These are phyloP conservation scores for Antechinus stuartii DNA, from an alignment of 2,113 vertebrate species.

Conservation along the genomic window DNA sequence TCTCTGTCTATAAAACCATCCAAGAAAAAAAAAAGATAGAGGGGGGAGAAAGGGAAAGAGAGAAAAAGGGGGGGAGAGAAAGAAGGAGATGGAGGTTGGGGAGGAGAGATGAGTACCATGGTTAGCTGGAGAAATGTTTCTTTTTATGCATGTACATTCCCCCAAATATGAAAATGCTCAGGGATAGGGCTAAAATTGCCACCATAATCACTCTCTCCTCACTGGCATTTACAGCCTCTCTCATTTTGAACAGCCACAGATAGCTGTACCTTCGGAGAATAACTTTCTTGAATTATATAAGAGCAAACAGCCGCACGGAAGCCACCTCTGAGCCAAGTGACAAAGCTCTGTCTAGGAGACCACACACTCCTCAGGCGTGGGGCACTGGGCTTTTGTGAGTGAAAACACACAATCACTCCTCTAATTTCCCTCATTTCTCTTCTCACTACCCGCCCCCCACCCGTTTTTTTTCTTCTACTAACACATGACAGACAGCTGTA, in stretches of 20 bases:
- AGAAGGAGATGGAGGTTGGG: slow-evolving; percentile 13
- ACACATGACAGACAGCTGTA: slow-evolving; percentile 71
- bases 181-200: slow-evolving; percentile 65
- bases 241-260: slow-evolving; percentile 66
- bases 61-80: not conserved
- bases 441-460: not conserved
- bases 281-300: slow-evolving; percentile 75
- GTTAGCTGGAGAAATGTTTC: slow-evolving; percentile 80
- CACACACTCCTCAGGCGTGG: not conserved
- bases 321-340: slow-evolving; percentile 64
- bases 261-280: slow-evolving; percentile 75
- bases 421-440: slow-evolving; percentile 61
- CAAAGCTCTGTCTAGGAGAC: slow-evolving; percentile 66
- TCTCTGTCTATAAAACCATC: slow-evolving; percentile 83
- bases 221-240: slow-evolving; percentile 62
- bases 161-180: slow-evolving; percentile 74
- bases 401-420: slow-evolving; percentile 50
- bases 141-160: slow-evolving; percentile 73
- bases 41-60: not conserved
- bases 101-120: slow-evolving; percentile 72
- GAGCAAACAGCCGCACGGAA: slow-evolving; percentile 36
- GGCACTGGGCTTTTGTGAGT: slow-evolving; percentile 51
- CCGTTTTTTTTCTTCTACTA: slow-evolving; percentile 6
- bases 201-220: slow-evolving; percentile 66
- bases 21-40: slow-evolving; percentile 64